Conservation (phyloP, 2,113 vertebrate genomes). For the Redunca redunca region DNA sequence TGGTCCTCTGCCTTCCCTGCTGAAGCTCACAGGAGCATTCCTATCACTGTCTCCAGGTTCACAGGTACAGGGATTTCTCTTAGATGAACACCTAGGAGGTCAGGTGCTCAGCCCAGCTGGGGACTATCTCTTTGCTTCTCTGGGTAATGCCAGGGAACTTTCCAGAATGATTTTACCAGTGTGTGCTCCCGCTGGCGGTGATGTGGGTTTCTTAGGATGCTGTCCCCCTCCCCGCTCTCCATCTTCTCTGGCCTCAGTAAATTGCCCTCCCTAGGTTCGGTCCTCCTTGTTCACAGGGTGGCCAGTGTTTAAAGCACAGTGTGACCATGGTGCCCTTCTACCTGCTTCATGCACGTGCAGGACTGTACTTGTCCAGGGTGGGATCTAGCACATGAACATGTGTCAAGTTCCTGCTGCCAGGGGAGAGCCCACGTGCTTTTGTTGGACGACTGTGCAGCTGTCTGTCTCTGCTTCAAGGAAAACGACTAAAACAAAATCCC, state of each 20-base stretch:
- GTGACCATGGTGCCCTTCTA: accelerated
- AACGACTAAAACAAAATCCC: neutral
- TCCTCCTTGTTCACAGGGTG: neutral
- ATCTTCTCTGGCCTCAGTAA: neutral
- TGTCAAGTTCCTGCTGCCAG: accelerated
- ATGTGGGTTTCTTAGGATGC: accelerated
- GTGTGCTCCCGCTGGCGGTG: accelerated
- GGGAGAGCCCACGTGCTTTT: accelerated
- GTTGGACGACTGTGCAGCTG: accelerated
- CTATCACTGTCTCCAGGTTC: neutral
- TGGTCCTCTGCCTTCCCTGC: neutral
- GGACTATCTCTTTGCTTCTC: neutral
- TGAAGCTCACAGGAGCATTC: neutral
- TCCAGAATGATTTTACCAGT: neutral
- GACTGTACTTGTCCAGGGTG: accelerated
- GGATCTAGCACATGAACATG: accelerated
- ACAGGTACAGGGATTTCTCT: neutral
- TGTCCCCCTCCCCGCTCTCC: neutral
- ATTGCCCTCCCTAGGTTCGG: neutral
- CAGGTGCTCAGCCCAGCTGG: neutral
- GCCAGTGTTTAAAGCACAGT: accelerated
- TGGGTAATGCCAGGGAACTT: neutral
- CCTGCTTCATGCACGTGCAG: accelerated
- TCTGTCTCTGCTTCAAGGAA: neutral
- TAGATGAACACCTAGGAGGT: neutral